Evolutionary conservation across 2,113 vertebrate genomes (phyloP).

Genomic region (Taurulus bubalis): DNA sequence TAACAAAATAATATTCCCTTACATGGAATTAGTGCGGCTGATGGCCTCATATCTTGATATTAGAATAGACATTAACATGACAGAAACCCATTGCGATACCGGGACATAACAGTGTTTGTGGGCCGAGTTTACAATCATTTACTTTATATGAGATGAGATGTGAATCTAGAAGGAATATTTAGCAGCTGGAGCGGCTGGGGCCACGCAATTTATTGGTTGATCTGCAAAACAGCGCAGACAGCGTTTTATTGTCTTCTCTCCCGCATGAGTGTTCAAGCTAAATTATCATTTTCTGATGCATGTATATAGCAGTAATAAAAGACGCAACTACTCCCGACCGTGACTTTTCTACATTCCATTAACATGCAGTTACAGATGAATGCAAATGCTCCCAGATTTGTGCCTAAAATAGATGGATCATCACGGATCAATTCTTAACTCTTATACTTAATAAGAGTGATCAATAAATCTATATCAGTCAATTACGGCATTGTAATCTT

Average conservation of each 20-base stretch:
- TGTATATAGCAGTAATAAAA: constrained; percentile 68
- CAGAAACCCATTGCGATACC: constrained; percentile 43
- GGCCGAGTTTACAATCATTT: constrained; percentile 71
- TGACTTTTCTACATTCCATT: constrained; percentile 63
- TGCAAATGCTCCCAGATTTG: constrained; percentile 59
- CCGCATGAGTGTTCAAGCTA: constrained; percentile 68
- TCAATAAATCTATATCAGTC: constrained; percentile 72
- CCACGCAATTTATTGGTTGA: constrained; percentile 70
- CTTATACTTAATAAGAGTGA: constrained; percentile 48
- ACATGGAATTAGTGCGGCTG: constrained; percentile 55
- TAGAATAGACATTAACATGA: constrained; percentile 74
- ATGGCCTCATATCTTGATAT: constrained; percentile 63
- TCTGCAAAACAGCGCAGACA: constrained; percentile 67
- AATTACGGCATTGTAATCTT: constrained; percentile 57
- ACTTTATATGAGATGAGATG: constrained; percentile 69
- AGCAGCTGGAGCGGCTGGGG: constrained; percentile 61
- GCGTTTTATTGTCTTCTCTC: constrained; percentile 73
- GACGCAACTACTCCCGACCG: constrained; percentile 64
- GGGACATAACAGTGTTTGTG: constrained; percentile 68
- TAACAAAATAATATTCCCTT: constrained; percentile 63
- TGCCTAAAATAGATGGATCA: constrained; percentile 61
- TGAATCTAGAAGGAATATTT: constrained; percentile 68
- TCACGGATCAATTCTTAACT: constrained; percentile 72
- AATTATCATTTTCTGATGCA: constrained; percentile 74
- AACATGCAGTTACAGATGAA: constrained; percentile 66